phyloP scores from a whole-genome alignment of 2,888 invertebrate genomes.

The Watsonalla binaria region DNA sequence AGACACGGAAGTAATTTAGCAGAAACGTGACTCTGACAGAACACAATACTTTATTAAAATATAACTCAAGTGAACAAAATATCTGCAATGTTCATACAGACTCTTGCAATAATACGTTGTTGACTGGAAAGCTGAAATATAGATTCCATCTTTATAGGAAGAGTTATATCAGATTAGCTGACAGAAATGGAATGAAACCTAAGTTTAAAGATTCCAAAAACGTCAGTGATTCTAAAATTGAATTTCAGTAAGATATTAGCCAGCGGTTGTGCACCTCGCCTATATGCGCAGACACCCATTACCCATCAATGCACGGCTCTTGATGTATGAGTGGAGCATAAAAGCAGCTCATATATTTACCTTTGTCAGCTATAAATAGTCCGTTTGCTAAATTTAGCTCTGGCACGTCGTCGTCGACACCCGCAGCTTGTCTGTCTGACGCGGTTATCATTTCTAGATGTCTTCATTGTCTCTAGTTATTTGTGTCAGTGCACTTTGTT shows the following conservation, averaged over 20 bases:
- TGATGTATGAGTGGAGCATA: conserved; percentile 4
- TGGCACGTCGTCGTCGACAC: background rate
- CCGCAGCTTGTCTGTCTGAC: background rate
- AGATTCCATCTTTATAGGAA: too few species aligned
- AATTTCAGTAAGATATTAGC: background rate
- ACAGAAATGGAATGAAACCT: too few species aligned
- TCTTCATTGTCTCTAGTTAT: background rate
- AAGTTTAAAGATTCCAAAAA: background rate
- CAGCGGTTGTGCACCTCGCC: background rate
- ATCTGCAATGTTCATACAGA: too few species aligned
- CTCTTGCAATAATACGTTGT: too few species aligned
- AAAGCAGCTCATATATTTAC: conserved; percentile 1
- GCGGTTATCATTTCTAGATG: background rate
- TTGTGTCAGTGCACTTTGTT: background rate
- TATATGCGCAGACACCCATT: background rate
- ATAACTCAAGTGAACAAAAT: too few species aligned
- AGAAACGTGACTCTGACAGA: too few species aligned
- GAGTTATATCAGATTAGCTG: background rate
- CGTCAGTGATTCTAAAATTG: background rate
- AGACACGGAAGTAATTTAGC: too few species aligned
- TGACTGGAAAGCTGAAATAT: too few species aligned
- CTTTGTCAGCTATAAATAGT: background rate
- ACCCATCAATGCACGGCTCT: background rate
- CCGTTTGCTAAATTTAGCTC: background rate
- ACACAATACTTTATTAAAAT: too few species aligned